Base-by-base conservation (phyloP, 2,113 vertebrate species). In the Halichoerus grypus region DNA sequence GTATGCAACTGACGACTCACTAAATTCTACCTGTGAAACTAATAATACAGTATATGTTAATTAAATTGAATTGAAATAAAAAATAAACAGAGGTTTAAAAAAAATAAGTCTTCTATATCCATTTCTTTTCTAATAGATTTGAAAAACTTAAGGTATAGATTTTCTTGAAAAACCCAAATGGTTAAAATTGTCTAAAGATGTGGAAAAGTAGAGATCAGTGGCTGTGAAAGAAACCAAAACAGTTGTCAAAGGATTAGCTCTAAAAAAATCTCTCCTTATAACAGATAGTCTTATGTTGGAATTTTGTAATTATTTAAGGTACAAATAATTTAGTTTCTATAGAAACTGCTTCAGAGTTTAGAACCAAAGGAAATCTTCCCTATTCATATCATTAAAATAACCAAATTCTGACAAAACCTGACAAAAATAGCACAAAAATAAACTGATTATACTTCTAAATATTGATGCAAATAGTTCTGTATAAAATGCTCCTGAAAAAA, bases 401-500 rank as follows among this genome's bases (percentile, higher is more conserved):
- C 6, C 36, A 13, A 74, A 82, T 87, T 69, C 9, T n/a, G 53
- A 86, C 31, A 79, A 79, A 91, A 91, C 18, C 21, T 42, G 49
- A 53, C 11, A 71, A 93, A 39, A 76, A 69, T 72, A 97, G 31
- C 24, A 91, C 18, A 76, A 55, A 74, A 46, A 74, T 76, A 55
- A 76, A 90, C 69, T 86, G 39, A 22, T 67, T 90, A 31, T n/a
- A 80, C 31, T 63, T 91, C 15, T 91, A 19, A 91, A 86, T 72
- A 67, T 31, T 46, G 53, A 59, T 90, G 11, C 14, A 65, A 79
- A 88, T 77, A 87, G 26, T 71, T 2, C 42, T 85, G 53, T 63
- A 74, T 71, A 71, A 79, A 79, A 71, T 88, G 33, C 21, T 93
- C 55, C 21, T 90, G 59, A 90, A 83, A 91, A 90, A 86, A n/a